Conservation (phyloP, 2,797 vertebrate genomes). For the Manis crassicaudata region DNA sequence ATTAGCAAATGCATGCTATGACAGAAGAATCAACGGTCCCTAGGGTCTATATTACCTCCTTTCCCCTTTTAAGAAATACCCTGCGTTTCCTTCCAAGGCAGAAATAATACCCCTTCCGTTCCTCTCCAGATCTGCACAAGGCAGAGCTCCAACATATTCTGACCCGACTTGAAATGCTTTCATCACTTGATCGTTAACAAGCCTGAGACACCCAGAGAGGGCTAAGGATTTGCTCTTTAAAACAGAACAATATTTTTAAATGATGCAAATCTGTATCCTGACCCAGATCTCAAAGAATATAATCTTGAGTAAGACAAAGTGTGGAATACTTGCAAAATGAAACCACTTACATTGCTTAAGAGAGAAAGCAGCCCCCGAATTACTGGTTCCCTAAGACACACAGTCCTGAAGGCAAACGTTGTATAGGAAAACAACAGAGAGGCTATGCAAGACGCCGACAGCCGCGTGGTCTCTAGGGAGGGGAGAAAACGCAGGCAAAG, state of each 20-base stretch:
- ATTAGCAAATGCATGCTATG: background rate
- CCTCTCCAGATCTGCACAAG: background rate
- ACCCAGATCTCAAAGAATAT: background rate
- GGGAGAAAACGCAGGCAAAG: background rate
- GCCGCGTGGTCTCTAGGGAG: background rate
- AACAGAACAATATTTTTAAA: background rate
- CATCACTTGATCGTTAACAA: background rate
- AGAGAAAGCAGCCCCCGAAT: background rate
- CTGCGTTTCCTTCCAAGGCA: background rate
- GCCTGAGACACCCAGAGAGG: background rate
- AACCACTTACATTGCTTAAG: background rate
- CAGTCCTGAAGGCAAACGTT: background rate
- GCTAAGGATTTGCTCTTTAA: conserved; percentile 11
- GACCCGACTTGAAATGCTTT: background rate
- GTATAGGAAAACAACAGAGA: background rate
- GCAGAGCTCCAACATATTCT: background rate
- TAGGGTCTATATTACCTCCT: background rate
- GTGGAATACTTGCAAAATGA: background rate
- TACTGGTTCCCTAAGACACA: background rate
- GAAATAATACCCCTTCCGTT: background rate
- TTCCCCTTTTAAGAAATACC: background rate
- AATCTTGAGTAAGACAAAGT: background rate
- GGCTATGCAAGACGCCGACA: accelerated
- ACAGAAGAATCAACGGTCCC: background rate
- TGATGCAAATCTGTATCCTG: background rate